Base-by-base conservation (phyloP, 2,113 vertebrate genomes). In the Tachuris rubrigastra region DNA sequence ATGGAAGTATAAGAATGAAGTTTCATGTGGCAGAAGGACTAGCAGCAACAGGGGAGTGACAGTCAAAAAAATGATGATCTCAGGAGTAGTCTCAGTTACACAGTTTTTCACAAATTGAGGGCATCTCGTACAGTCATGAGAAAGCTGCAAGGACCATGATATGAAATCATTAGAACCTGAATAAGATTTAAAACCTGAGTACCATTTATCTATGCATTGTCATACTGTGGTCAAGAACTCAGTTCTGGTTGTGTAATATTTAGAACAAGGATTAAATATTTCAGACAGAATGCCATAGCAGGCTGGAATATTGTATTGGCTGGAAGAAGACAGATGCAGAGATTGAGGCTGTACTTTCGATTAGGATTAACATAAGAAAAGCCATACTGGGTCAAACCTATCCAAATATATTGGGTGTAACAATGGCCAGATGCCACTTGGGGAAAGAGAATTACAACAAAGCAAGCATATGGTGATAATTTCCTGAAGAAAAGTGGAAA, bases 381-480 rank as follows among this genome's bases (percentile, higher is more conserved):
- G 33, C 59, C 60, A 47, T 55, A 44, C 55, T 55, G 56, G 69
- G 67, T 86, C 72, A 86, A 80, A 86, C 12, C 33, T 59, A 49
- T 60, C 30, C 65, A 90, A 53, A 15, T 95, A 75, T 63, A 78
- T 49, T 90, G 47, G 52, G 63, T 87, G 33, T 66, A 92, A 92
- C 73, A 89, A 72, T 55, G 60, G 44, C 47, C 73, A 89, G 65
- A 75, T 85, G 56, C 19, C 86, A 81, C 83, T 13, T 87, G 56
- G 73, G 80, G 78, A 87, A 92, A 93, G 52, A 56, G 35, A 89
- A 84, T 25, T 71, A 68, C 69, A 89, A n/a, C 59, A 87, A 65
- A 81, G 65, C 30, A 92, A 91, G 73, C 94, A 93, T 95, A 95
- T 87, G 91, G 89, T 84, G 89, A 62, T 72, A 77, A 95, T 86